Base-by-base conservation (phyloP, 2,888 invertebrate genomes). In the Aplocera efformata region DNA sequence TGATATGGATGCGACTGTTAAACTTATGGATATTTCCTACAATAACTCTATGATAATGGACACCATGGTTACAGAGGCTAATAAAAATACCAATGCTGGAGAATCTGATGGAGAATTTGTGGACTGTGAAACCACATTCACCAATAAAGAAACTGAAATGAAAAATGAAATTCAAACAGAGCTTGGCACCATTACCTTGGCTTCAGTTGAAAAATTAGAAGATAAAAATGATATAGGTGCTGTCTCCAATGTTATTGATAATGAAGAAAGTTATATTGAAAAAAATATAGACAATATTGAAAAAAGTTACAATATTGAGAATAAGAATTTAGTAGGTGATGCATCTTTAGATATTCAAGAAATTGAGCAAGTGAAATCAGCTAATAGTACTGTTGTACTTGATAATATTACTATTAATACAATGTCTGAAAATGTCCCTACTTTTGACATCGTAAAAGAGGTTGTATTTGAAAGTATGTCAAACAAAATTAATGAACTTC, bases 51-150 rank as follows among this genome's bases (percentile, higher is more conserved):
- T 63, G 8, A n/a, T 64, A 1, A 56, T 32, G 48, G 70, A 78
- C 33, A 72, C 54, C 50, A 72, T 70, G 32, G 51, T 70, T 10
- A 63, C 64, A 10, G 60, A 69, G 10, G 38, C 47, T 25, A 50
- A 60, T 40, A 21, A 42, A 10, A 58, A 51, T 43, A 47, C 25
- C 13, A 42, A 42, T 45, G 41, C 56, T 32, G 42, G 45, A 20
- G 84, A 85, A 44, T 84, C 85, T 3, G 86, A 86, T 48, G 59
- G 71, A 59, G 85, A 85, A 48, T 86, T 86, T 75, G 56, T 80
- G 24, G 86, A 88, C 48, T 86, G 86, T 66, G 86, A 86, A 63
- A 76, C 82, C 34, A 81, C 80, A 53, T 72, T 83, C 46, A 70
- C 66, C n/a, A 77, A 77, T 48, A 67, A 65, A 61, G 25, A 46